Conservation (phyloP, 2,888 invertebrate genomes). For the Coecobrya sp. region DNA sequence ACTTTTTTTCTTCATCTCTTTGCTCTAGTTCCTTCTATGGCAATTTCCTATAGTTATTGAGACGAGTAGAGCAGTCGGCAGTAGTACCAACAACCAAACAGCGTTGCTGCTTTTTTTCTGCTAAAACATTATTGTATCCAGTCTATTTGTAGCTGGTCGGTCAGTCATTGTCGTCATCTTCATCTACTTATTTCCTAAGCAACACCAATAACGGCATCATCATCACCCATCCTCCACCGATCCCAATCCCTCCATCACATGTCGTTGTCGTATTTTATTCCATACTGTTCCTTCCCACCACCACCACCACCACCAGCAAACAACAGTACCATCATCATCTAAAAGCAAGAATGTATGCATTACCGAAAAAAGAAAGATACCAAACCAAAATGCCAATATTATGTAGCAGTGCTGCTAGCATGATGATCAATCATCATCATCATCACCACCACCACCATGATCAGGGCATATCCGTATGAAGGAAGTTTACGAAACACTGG, state of each 20-base stretch:
- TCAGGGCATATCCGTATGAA: background rate
- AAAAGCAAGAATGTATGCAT: conserved; percentile 7
- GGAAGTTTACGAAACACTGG: conserved; percentile 48
- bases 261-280: conserved; percentile 60
- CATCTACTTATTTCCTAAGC: background rate
- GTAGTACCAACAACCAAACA: background rate
- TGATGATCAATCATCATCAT: conserved; percentile 21
- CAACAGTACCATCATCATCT: conserved; percentile 40
- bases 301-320: conserved; percentile 38
- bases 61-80: too few species aligned
- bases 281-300: background rate
- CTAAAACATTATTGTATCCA: background rate
- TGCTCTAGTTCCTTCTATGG: background rate
- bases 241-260: conserved; percentile 38
- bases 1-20: background rate
- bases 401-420: conserved; percentile 14
- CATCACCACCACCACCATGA: background rate
- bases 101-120: background rate
- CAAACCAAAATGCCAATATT: conserved; percentile 43
- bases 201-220: conserved; percentile 21
- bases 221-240: conserved; percentile 5
- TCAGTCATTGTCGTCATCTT: conserved; percentile 52
- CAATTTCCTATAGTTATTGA: background rate
- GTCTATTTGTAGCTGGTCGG: background rate
- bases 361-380: conserved; percentile 48